Base-by-base conservation (phyloP, 2,797 vertebrate species). In the Acanthornis magna region DNA sequence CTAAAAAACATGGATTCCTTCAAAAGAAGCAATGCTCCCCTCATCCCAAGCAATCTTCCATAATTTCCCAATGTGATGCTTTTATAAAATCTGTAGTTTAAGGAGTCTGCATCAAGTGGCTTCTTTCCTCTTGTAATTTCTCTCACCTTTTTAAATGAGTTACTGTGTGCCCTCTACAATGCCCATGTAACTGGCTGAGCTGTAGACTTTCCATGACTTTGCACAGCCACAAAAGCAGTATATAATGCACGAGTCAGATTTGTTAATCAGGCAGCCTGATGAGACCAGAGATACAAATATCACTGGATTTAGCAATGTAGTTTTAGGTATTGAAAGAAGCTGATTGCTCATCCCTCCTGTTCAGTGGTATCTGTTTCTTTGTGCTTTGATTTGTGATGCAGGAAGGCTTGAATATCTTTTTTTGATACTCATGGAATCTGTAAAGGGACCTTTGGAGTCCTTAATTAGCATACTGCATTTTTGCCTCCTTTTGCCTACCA, bases 321-420 rank as follows among this genome's bases (percentile, higher is more conserved):
- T 85, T 94, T 87, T 42, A 61, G 43, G 15, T 77, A 71, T 20
- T 0, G 0, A 27, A 68, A 80, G 32, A 48, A 87, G 54, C 25
- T 50, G 30, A 14, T 67, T 78, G 63, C 53, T 77, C 7, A 12
- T 53, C 34, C 42, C 29, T 85, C 13, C 22, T 79, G 9, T 40
- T 84, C 5, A 5, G 38, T 62, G 16, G 9, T 88, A 19, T n/a
- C 32, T 5, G 2, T 73, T 67, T 84, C 34, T 82, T 67, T 84
- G 42, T 72, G 22, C 32, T 91, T 40, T 0, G 0, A 5, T 83
- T 65, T 0, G 0, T 58, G 57, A 26, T 57, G 34, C 57, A 55
- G 34, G 16, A 82, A 45, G 47, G 30, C 54, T 67, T 68, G 43
- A 77, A 62, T 21, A 19, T n/a, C 12, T 11, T 20, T 36, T 45